Conservation (phyloP, 2,888 invertebrate species). For the Drepana falcataria region DNA sequence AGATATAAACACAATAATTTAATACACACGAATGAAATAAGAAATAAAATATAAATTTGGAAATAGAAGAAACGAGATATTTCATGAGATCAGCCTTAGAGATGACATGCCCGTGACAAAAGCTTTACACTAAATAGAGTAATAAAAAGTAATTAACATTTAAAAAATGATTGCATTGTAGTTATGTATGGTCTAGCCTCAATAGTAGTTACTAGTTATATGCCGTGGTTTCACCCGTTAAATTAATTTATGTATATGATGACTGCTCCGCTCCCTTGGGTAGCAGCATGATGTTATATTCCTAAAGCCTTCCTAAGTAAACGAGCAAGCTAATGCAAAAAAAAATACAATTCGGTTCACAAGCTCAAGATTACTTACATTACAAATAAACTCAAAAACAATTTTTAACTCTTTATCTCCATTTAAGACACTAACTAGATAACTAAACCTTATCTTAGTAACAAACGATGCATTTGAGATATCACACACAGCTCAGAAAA, state of each 20-base stretch:
- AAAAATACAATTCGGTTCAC: too few relatives aligned
- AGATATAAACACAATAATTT: too few relatives aligned
- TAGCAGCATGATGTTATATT: too few relatives aligned
- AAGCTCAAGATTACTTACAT: too few relatives aligned
- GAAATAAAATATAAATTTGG: conserved; percentile 13
- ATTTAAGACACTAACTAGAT: too few relatives aligned
- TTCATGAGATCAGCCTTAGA: conserved; percentile 5
- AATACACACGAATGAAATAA: neutral
- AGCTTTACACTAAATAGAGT: conserved; percentile 11
- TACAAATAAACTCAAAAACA: too few relatives aligned
- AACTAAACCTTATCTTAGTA: conserved; percentile 30
- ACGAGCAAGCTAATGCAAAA: too few relatives aligned
- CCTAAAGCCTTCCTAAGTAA: too few relatives aligned
- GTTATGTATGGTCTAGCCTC: conserved; percentile 28
- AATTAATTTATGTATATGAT: too few relatives aligned
- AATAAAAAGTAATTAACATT: conserved; percentile 9
- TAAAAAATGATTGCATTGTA: conserved; percentile 25
- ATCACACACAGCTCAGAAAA: conserved; percentile 35
- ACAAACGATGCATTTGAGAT: conserved; percentile 27
- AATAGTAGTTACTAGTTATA: conserved; percentile 14
- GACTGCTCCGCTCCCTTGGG: too few relatives aligned
- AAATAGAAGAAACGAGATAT: neutral
- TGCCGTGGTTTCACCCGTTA: too few relatives aligned
- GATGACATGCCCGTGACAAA: neutral
- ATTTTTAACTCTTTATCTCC: too few relatives aligned